Evolutionary conservation across 1,140 invertebrate species (phyloP), one percentile per base, ranked within the genome.

Genomic region (Drosophila cardini): DNA sequence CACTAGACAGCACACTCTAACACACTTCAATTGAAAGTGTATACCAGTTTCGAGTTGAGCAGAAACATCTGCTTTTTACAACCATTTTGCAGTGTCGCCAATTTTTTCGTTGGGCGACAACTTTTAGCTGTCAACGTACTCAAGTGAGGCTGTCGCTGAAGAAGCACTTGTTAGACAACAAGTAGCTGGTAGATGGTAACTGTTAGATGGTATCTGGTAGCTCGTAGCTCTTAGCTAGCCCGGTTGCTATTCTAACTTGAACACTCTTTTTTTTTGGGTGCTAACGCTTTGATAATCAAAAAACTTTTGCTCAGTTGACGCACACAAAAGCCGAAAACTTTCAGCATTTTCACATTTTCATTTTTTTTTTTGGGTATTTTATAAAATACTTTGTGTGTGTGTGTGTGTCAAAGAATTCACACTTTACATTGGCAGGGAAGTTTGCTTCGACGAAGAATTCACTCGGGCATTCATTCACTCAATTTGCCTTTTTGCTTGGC

Each of bases 201-300:
- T 64, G 52, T 16, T 70, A 16, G 58, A 26, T 26, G 21, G 21
- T 26, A 26, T 26, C 42, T 43, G 36, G 5, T 67, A 38, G 48
- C 61, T 68, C 26, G 5, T 67, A 38, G 48, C 61, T 68, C 26
- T 9, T 70, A 52, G 58, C 56, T 81, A 72, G 72, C 32, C 46
- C 8, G 65, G 52, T 50, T 56, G 81, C 65, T 78, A 77, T 70
- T 57, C 46, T 68, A 76, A 87, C 61, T 86, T 87, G 79, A 75
- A 87, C 79, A 87, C 76, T 86, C 87, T 89, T 76, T 61, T 21
- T 21, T 21, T 26, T 26, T 26, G 21, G 85, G 80, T 90, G 85
- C 82, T 84, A 89, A 89, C 84, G 84, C 73, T 84, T 89, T 89
- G 84, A 89, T 89, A 89, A 89, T 89, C 84, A 89, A 89, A 80